Evolutionary conservation across 2,888 invertebrate genomes (phyloP).

Genomic region (Athalia rosae): DNA sequence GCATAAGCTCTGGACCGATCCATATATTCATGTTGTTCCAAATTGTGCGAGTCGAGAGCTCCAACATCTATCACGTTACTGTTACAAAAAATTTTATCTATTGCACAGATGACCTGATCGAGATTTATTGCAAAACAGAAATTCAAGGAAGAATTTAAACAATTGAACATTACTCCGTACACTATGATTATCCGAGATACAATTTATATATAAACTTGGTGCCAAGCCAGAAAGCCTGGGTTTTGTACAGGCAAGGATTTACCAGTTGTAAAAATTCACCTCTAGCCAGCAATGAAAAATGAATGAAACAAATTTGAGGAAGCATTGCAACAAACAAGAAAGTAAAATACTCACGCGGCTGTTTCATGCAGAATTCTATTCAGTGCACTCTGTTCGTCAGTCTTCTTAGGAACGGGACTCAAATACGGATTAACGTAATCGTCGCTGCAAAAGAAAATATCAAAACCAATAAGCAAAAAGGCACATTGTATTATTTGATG

Average conservation of each 20-base stretch:
- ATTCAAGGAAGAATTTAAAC: background rate
- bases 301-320: conserved; percentile 38
- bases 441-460: conserved; percentile 75
- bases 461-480: conserved; percentile 18
- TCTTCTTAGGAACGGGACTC: conserved; percentile 83
- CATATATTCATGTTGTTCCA: conserved; percentile 92
- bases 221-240: conserved; percentile 24
- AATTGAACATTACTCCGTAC: conserved; percentile 1
- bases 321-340: conserved; percentile 42
- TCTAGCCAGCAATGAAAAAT: conserved; percentile 43
- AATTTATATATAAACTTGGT: conserved; percentile 37
- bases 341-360: conserved; percentile 83
- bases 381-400: conserved; percentile 93
- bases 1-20: conserved; percentile 76
- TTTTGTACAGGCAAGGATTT: background rate
- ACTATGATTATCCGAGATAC: background rate
- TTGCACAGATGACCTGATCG: background rate
- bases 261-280: no score
- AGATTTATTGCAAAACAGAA: background rate
- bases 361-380: conserved; percentile 93
- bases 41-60: conserved; percentile 89
- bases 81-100: conserved; percentile 58
- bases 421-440: conserved; percentile 79
- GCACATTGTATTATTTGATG: background rate
- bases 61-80: conserved; percentile 97